A percentile compares a stretch with the other conserved stretches of the same genome.
Evolutionary conservation across 2,113 vertebrate genomes (phyloP).

Genomic region (Kryptolebias marmoratus): DNA sequence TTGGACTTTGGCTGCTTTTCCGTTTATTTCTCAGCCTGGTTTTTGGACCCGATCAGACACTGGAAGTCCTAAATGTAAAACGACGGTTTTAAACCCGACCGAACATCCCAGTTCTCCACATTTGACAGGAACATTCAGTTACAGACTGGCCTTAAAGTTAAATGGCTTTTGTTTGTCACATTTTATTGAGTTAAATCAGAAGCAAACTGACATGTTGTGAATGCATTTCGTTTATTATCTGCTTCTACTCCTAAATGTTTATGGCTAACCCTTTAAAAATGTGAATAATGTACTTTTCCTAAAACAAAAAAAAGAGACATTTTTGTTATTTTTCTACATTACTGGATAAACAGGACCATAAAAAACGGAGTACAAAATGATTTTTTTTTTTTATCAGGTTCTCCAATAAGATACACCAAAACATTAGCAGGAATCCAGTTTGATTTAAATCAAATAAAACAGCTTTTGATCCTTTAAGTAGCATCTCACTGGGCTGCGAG

Average conservation of each 20-base stretch:
- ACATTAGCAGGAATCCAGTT: too few species aligned
- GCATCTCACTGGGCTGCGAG: too few species aligned
- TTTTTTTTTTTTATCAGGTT: too few species aligned
- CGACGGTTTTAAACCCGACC: background rate
- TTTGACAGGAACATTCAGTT: conserved; percentile 58
- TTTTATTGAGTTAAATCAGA: conserved; percentile 28
- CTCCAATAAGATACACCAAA: too few species aligned
- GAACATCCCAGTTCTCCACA: background rate
- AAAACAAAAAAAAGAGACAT: background rate
- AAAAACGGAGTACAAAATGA: too few species aligned
- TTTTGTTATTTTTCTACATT: background rate
- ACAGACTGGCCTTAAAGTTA: conserved; percentile 53
- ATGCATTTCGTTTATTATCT: background rate
- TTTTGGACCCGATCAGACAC: background rate
- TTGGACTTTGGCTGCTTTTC: background rate
- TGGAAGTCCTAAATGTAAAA: background rate
- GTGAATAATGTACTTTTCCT: background rate
- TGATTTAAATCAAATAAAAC: too few species aligned
- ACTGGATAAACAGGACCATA: too few species aligned
- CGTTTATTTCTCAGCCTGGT: background rate
- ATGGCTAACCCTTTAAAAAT: conserved; percentile 2
- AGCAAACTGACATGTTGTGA: background rate
- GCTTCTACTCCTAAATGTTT: conserved; percentile 4
- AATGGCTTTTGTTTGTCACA: conserved; percentile 55
- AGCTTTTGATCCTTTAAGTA: too few species aligned